Evolutionary conservation across 2,797 vertebrate genomes (phyloP).

Genomic region (Limosa lapponica): DNA sequence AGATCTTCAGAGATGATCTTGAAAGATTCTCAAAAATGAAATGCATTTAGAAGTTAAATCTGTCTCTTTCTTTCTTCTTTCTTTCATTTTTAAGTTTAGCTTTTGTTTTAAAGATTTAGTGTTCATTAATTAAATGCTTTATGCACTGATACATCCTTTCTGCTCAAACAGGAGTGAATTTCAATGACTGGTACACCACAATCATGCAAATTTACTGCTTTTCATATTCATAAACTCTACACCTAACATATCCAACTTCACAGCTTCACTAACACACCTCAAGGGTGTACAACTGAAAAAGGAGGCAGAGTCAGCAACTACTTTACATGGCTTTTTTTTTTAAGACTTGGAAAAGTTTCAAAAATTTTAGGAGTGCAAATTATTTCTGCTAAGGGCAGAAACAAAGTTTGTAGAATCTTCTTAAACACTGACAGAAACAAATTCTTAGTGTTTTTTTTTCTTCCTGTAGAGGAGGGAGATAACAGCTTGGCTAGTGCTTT

Average conservation of each 20-base stretch:
- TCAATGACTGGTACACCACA: slow-evolving; percentile 41
- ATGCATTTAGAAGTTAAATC: slow-evolving; percentile 28
- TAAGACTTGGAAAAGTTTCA: slow-evolving; percentile 27
- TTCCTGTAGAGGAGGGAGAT: neutral
- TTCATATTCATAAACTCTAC: slow-evolving; percentile 63
- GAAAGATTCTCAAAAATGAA: slow-evolving; percentile 34
- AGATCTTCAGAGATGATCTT: slow-evolving; percentile 37
- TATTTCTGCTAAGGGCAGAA: slow-evolving; percentile 48
- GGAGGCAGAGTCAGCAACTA: slow-evolving; percentile 52
- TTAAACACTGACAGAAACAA: neutral
- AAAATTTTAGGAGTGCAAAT: slow-evolving; percentile 60
- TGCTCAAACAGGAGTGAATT: slow-evolving; percentile 55
- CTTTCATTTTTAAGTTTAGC: neutral
- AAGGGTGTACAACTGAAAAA: slow-evolving; percentile 38
- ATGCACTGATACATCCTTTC: slow-evolving; percentile 21
- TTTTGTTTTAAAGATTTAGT: slow-evolving; percentile 23
- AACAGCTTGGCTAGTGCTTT: neutral
- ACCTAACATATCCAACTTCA: slow-evolving; percentile 47
- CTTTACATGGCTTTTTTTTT: neutral
- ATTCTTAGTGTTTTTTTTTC: neutral
- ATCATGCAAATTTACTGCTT: slow-evolving; percentile 56
- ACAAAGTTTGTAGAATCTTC: slow-evolving; percentile 15
- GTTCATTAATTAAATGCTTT: slow-evolving; percentile 54
- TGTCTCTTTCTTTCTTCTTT: neutral
- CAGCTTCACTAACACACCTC: slow-evolving; percentile 41